Evolutionary conservation across 64 coral and sea anemone species (phyloP).

Genomic region (Stichodactyla helianthus): DNA sequence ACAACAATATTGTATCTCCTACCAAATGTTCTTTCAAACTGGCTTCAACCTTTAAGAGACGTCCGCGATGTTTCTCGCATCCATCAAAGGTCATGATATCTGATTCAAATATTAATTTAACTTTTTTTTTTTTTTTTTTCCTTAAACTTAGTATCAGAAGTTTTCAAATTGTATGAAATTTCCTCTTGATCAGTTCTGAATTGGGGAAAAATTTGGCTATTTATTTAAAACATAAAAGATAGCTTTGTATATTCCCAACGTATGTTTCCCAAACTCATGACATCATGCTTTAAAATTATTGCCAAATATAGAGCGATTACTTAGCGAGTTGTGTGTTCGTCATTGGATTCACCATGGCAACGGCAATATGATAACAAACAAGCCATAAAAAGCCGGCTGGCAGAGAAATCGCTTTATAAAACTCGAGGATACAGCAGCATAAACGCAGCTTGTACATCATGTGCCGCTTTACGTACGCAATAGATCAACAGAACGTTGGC

Average conservation of each 20-base stretch:
- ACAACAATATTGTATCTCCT: no score
- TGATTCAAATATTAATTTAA: no score
- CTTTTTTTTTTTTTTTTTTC: no score
- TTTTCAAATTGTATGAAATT: no score
- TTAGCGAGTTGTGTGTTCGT: background rate
- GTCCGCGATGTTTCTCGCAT: no score
- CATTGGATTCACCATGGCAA: background rate
- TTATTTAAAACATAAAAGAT: no score
- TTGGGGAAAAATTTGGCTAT: no score
- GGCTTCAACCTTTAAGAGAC: no score
- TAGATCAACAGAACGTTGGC: background rate
- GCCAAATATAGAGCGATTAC: background rate
- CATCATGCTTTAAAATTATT: background rate
- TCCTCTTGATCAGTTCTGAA: no score
- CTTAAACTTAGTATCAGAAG: no score
- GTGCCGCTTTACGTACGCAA: conserved; percentile 12
- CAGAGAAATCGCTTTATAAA: background rate
- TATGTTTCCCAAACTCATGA: background rate
- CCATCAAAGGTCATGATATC: no score
- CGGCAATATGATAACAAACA: background rate
- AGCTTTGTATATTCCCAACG: background rate
- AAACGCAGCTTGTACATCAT: background rate
- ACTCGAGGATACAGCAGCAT: background rate
- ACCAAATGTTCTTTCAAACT: no score
- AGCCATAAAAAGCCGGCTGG: background rate